phyloP scores from a whole-genome alignment of 2,888 invertebrate genomes.

The Ischnus inquisitorius region DNA sequence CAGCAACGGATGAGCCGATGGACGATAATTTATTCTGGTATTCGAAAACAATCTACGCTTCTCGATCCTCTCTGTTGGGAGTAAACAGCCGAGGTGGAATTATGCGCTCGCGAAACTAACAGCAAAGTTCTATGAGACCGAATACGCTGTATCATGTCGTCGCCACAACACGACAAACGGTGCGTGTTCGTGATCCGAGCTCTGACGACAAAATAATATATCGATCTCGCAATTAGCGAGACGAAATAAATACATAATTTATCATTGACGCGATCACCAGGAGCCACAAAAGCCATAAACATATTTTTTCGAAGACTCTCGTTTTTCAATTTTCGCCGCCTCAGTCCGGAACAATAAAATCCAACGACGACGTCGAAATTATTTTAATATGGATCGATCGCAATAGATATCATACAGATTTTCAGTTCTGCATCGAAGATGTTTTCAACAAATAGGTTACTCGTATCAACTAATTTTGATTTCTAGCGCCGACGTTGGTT shows the following conservation, averaged over 20 bases:
- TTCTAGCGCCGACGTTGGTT: too few relatives aligned
- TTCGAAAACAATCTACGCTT: constrained; percentile 11
- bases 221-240: background rate
- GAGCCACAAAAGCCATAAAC: too few relatives aligned
- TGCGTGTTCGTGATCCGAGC: background rate
- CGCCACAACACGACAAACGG: background rate
- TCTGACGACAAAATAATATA: background rate
- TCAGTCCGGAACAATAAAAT: too few relatives aligned
- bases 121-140: background rate
- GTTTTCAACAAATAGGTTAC: too few relatives aligned
- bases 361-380: too few relatives aligned
- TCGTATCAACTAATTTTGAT: too few relatives aligned
- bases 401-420: too few relatives aligned
- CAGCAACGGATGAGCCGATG: constrained; percentile 19
- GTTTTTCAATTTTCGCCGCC: too few relatives aligned
- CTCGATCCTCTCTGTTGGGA: background rate
- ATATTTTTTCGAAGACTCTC: too few relatives aligned
- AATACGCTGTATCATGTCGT: background rate
- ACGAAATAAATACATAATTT: background rate
- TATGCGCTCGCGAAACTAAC: constrained; percentile 14
- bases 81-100: constrained; percentile 7
- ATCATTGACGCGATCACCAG: background rate
- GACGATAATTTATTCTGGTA: constrained; percentile 25
- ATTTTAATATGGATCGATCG: too few relatives aligned
- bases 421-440: too few relatives aligned